Evolutionary conservation across 2,888 invertebrate genomes (phyloP), one percentile per base, ranked within the genome.

Genomic region (Melitaea athalia): DNA sequence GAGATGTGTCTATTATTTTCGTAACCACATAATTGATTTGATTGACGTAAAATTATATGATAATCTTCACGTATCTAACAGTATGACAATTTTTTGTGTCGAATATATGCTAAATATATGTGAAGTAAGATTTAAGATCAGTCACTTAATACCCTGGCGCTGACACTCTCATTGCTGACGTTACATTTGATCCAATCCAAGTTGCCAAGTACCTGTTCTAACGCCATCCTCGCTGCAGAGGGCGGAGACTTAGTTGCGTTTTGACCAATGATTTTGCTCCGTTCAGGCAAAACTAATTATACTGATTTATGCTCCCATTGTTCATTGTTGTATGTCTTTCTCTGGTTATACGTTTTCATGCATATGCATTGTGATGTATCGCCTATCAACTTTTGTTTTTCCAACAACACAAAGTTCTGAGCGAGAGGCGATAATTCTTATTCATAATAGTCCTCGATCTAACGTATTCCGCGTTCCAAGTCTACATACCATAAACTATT

Each of bases 271-370:
- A 94, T 89, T 94, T 87, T 87, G 88, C 94, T 91, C 88, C 92
- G 92, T 90, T 87, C 86, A 83, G 83, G 86, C 92, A 94, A 95
- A 95, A 96, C 96, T 96, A 97, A 97, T 97, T 97, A 97, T 96
- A 95, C 96, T 96, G 96, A 97, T 97, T 97, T 97, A 97, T 97
- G 96, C 95, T 93, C 94, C 96, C 95, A 97, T 97, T 97, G 96
- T 96, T 95, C 96, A 96, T 96, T 96, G 96, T 96, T 95, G 94
- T 93, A 93, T 93, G 87, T 90, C 91, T 89, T 87, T 89, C 93
- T 92, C 93, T 90, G 74, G 76, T 77, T 79, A 76, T 78, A 78
- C 79, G 74, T 73, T 76, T 76, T 69, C 81, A 83, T 85, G 85
- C 87, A 84, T 85, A 77, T 75, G 77, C 76, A 74, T 72, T 74